Base-by-base conservation (phyloP, 1,140 invertebrate species). In the Drosophila fuyamai region DNA sequence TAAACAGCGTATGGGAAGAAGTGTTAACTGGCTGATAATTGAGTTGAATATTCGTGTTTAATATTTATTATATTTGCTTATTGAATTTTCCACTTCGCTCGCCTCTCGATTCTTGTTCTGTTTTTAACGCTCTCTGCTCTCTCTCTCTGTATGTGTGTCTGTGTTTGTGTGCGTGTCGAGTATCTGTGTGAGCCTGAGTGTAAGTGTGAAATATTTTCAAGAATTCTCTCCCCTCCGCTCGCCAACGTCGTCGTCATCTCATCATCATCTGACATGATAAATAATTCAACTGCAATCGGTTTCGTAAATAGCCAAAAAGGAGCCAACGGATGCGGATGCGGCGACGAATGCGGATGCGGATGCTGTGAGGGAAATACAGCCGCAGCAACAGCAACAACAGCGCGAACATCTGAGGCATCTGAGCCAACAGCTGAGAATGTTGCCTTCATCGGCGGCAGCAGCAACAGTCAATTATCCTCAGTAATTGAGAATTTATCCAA, bases 401-500 rank as follows among this genome's bases (percentile, higher is more conserved):
- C 18, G 40, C 32, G 47, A 58, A 36, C 32, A 57, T 44, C 61
- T 48, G 61, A 57, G 43, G 60, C 56, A 67, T 73, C 40, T 53
- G 23, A 63, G 46, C 47, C 68, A 53, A 36, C 50, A 74, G 41
- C 66, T 65, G 46, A 50, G 58, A 56, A 56, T 54, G 40, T 53
- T 47, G 66, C 40, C 59, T 61, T 29, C 81, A 77, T 41, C 51
- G 62, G 16, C 63, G 41, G 35, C 53, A 41, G 35, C 50, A 51
- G 50, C 71, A 68, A 56, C 84, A 89, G 84, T 83, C 91, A 92
- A 92, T 92, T 92, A 92, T 85, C 86, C 77, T 77, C 86, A 73
- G 76, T 92, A 92, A 92, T 92, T 92, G 90, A 83, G 90, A 92
- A 91, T 90, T 92, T 92, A 89, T 92, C 91, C 86, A 90, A 91